A percentile compares a stretch with the other conserved stretches of the same genome.
These are phyloP conservation scores for Drosophila arizonae DNA, from an alignment of 1,140 invertebrate species.

Conservation along the genomic window DNA sequence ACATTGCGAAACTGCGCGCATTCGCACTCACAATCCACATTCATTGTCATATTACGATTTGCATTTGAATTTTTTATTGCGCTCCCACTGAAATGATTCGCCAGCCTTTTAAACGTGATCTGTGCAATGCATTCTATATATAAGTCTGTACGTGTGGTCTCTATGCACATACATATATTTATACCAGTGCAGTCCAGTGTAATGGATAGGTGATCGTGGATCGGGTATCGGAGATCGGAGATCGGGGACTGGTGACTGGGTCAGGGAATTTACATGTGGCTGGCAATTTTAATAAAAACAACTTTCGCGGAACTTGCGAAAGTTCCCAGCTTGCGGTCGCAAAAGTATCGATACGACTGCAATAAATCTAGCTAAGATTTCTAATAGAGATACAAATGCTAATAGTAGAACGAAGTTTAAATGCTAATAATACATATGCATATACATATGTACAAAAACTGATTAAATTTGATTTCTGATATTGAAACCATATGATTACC, in stretches of 20 bases:
- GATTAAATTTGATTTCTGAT: too few relatives aligned
- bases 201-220: too few relatives aligned
- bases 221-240: neutral
- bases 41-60: conserved; percentile 44
- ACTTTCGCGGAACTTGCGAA: conserved; percentile 64
- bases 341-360: neutral
- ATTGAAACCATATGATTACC: too few relatives aligned
- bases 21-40: neutral
- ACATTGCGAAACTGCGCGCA: neutral
- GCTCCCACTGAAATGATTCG: conserved; percentile 64
- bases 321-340: conserved; percentile 4
- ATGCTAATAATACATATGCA: too few relatives aligned
- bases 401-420: too few relatives aligned
- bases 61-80: conserved; percentile 55
- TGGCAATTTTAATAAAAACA: conserved; percentile 62
- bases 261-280: conserved; percentile 45
- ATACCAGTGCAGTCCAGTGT: neutral
- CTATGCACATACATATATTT: conserved; percentile 7
- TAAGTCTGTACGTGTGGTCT: neutral
- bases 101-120: conserved; percentile 59
- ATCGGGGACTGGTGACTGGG: conserved; percentile 1
- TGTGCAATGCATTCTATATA: conserved; percentile 28
- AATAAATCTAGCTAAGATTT: neutral
- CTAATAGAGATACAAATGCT: too few relatives aligned
- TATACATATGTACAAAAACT: too few relatives aligned